phyloP scores from a whole-genome alignment of 2,113 vertebrate species.

The Holacanthus passer region DNA sequence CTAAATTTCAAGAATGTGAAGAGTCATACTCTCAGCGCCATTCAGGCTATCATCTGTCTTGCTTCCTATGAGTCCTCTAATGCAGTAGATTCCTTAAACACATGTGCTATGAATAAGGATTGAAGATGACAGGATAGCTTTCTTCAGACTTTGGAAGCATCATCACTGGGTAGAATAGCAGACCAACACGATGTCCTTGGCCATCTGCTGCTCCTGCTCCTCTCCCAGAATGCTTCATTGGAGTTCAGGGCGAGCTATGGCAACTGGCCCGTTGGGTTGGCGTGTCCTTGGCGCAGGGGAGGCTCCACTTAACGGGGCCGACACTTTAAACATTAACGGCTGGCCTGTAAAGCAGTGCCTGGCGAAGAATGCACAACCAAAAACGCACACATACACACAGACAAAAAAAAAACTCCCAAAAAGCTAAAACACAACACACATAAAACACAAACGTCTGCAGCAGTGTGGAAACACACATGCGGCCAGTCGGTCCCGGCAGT shows the following conservation, averaged over 20 bases:
- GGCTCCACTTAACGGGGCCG: constrained; percentile 63
- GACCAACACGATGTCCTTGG: constrained; percentile 43
- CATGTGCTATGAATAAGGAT: constrained; percentile 2
- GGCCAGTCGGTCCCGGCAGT: constrained; percentile 22
- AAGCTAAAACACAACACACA: constrained; percentile 25
- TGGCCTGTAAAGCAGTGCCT: constrained; percentile 68
- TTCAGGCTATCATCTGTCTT: not conserved
- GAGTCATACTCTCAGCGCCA: not conserved
- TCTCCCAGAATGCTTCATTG: constrained; percentile 69
- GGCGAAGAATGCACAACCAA: constrained; percentile 35
- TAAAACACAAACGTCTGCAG: constrained; percentile 20
- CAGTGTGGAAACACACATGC: constrained; percentile 18
- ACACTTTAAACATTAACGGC: constrained; percentile 77
- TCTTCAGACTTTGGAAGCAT: not conserved
- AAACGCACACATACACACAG: constrained; percentile 5
- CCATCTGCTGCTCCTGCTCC: constrained; percentile 30
- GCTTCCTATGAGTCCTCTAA: constrained; percentile 1
- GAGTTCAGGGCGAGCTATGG: constrained; percentile 53
- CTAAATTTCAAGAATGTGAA: not conserved
- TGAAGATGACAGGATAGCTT: constrained; percentile 16
- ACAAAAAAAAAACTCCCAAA: too few species aligned
- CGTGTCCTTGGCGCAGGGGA: constrained; percentile 58
- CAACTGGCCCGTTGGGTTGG: constrained; percentile 58
- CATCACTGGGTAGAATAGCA: not conserved
- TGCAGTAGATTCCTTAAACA: not conserved